Evolutionary conservation across 1,140 invertebrate species (phyloP).

Genomic region (Dolichoris vasculosae): DNA sequence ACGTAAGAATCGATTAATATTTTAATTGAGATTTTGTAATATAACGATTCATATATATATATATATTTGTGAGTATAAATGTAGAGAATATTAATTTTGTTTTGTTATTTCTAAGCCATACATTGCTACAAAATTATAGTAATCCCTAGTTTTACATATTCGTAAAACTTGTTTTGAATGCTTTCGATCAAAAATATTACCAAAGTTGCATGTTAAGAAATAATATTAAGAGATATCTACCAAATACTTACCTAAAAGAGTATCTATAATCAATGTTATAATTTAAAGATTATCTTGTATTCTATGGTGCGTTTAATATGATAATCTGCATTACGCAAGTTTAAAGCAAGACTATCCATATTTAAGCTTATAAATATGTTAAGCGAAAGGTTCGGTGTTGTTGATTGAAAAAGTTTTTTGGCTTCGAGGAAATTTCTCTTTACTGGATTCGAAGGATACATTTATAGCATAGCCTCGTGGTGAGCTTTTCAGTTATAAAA

Average conservation of each 20-base stretch:
- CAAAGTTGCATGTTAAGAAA: neutral
- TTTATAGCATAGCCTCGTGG: neutral
- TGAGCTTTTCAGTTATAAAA: neutral
- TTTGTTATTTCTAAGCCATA: neutral
- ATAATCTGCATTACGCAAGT: neutral
- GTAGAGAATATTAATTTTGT: neutral
- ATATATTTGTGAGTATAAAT: neutral
- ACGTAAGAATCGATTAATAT: conserved; percentile 20
- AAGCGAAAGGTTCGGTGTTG: neutral
- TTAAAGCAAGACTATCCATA: neutral
- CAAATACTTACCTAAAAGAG: neutral
- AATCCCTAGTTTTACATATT: neutral
- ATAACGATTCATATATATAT: neutral
- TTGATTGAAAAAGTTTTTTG: conserved; percentile 2
- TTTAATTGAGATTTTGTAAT: conserved; percentile 22
- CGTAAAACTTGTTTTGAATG: neutral
- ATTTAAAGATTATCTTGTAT: neutral
- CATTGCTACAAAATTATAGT: neutral
- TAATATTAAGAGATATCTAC: neutral
- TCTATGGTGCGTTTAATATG: neutral
- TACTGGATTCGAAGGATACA: conserved; percentile 6
- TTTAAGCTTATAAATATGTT: neutral
- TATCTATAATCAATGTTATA: neutral
- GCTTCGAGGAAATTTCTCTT: neutral
- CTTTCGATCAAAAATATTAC: neutral